These are phyloP conservation scores for Taurulus bubalis DNA, from an alignment of 2,113 vertebrate genomes.

Conservation along the genomic window DNA sequence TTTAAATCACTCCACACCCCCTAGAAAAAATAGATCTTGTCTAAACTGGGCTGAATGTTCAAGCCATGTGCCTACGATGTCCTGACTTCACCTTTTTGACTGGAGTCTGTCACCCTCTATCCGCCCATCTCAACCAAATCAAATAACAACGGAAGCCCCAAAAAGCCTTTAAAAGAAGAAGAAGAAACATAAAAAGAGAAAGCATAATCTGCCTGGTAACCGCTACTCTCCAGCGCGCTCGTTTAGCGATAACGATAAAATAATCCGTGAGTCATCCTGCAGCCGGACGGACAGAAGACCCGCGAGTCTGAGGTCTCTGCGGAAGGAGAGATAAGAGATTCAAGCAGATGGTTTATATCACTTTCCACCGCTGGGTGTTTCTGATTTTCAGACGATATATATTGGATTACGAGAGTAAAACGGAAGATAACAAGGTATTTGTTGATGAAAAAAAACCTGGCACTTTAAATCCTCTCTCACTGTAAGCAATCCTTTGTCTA, in stretches of 20 bases:
- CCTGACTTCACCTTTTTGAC: slow-evolving; percentile 9
- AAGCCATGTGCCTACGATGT: neutral
- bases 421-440: slow-evolving; percentile 39
- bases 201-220: neutral
- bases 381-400: slow-evolving; percentile 43
- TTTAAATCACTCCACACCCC: neutral
- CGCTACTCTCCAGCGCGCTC: neutral
- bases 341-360: slow-evolving; percentile 44
- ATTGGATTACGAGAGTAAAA: slow-evolving; percentile 32
- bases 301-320: slow-evolving; percentile 5
- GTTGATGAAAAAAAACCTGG: slow-evolving; percentile 25
- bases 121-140: too few species aligned
- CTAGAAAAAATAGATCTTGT: neutral
- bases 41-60: neutral
- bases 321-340: slow-evolving; percentile 39
- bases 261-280: slow-evolving; percentile 2
- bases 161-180: neutral
- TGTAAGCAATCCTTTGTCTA: slow-evolving; percentile 42
- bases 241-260: slow-evolving; percentile 27
- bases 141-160: neutral
- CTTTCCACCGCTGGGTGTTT: slow-evolving; percentile 48
- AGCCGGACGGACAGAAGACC: neutral
- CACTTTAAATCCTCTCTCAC: slow-evolving; percentile 31
- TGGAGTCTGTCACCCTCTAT: neutral
- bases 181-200: neutral